Base-by-base conservation (phyloP, 2,113 vertebrate genomes). In the Vicugna pacos region DNA sequence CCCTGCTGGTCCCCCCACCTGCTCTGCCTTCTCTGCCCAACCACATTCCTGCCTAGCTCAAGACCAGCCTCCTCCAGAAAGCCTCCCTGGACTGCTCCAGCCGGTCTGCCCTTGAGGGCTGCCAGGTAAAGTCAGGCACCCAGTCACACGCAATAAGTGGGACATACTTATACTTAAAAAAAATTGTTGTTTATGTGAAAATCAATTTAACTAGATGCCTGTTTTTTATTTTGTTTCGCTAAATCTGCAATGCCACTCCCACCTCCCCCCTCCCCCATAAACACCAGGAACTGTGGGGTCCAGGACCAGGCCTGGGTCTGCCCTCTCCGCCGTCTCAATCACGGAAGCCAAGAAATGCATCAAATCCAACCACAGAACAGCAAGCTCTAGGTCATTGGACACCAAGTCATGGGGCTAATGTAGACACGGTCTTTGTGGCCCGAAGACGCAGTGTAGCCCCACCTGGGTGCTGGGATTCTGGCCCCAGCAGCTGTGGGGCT, bases 41-140 rank as follows among this genome's bases (percentile, higher is more conserved):
- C 65, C 30, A 4, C 89, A 92, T 80, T 88, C 86, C 83, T 80
- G 65, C 82, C 5, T 0, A n/a, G 28, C 72, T 52, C 62, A 12
- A 42, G 70, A n/a, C 62, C 42, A 14, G 3, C 92, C 93, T 94
- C 95, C 90, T 94, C 82, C 81, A 28, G 85, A 8, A 76, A 93
- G 89, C 38, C 76, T 56, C 52, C 6, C 56, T 19, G 8, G 76
- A 52, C 62, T 80, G 84, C 96, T 52, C 81, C 56, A 73, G 82
- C 92, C 72, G 24, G 93, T 73, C 42, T 13, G 80, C 48, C 60
- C 52, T 60, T 22, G 2, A 54, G 30, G 17, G 56, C 50, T 20
- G 52, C 91, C 89, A 30, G 77, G 15, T 16, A 38, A 80, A 22
- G 58, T 12, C 15, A 85, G 73, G 75, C 26, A 58, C 60, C n/a